Percentiles rank a stretch among this genome's conserved stretches.
These are phyloP conservation scores for Hesperia comma DNA, from an alignment of 2,888 invertebrate genomes.

Conservation along the genomic window DNA sequence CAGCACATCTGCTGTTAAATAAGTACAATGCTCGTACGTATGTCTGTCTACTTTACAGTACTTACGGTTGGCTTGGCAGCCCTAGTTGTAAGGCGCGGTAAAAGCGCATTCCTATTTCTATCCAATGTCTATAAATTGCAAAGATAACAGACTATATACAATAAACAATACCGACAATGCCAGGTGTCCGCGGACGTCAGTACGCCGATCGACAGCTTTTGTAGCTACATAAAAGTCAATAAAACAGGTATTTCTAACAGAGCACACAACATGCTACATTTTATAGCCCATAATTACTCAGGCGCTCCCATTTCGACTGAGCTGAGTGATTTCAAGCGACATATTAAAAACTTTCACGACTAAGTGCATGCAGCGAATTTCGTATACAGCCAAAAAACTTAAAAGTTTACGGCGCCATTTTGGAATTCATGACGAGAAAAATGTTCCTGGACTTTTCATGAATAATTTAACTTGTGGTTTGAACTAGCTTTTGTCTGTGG, in stretches of 20 bases:
- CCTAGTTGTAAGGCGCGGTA: too few relatives aligned
- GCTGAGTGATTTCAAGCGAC: constrained; percentile 6
- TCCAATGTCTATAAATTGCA: too few relatives aligned
- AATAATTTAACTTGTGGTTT: not conserved
- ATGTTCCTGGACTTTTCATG: constrained; percentile 13
- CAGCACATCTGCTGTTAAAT: too few relatives aligned
- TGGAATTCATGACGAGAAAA: constrained; percentile 3
- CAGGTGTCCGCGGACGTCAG: not conserved
- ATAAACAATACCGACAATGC: too few relatives aligned
- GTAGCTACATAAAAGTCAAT: not conserved
- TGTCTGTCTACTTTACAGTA: too few relatives aligned
- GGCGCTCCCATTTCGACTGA: not conserved
- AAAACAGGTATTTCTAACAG: constrained; percentile 3
- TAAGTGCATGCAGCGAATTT: constrained; percentile 19
- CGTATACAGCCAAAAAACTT: constrained; percentile 23
- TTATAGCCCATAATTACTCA: constrained; percentile 8
- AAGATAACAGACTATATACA: too few relatives aligned
- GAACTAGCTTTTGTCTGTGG: not conserved
- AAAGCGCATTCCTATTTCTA: too few relatives aligned
- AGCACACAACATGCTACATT: constrained; percentile 6
- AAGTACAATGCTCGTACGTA: too few relatives aligned
- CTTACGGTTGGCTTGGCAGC: too few relatives aligned
- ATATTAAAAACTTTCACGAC: constrained; percentile 21
- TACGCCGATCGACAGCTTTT: not conserved
- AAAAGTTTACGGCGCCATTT: constrained; percentile 6